Evolutionary conservation across 2,797 vertebrate species (phyloP), one percentile per base, ranked within the genome.

Genomic region (Cyprinodon diabolis): DNA sequence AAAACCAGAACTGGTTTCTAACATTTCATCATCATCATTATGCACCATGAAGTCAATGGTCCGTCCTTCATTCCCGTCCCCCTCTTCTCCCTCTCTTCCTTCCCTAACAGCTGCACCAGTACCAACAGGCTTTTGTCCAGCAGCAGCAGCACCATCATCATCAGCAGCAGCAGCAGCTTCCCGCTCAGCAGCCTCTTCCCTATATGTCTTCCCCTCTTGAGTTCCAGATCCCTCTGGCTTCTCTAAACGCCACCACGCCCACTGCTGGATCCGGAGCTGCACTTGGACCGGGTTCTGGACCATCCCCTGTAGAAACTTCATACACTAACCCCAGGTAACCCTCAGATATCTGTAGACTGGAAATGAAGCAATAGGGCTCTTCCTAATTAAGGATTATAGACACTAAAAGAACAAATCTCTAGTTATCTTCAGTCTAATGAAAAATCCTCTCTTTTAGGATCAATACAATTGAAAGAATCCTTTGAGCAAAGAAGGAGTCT

Each of bases 61-160:
- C 88, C 85, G 78, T 85, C 84, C 88, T 81, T 91, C 85, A 88
- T 86, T 75, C 85, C 84, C 80, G 79, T 49, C 80, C 82, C 77
- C 79, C 69, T 80, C 57, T 79, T 83, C 75, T 85, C 81, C 84
- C 80, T 81, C 74, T 80, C 69, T 78, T 69, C 80, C 79, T 56
- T 65, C 66, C 86, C 77, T 66, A 21, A 80, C 91, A 98, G 96
- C 90, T 97, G 94, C 97, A 98, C 85, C 97, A 97, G 69, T 98
- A 97, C 85, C 97, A 98, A 88, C 97, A 98, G 89, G 93, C 95
- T 69, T 95, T 98, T 89, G 85, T 95, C 69, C 96, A 96, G 72
- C 97, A 97, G 49, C 94, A 92, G 2, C 96, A 96, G 19, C 90
- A 94, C 2, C 86, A 92, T 37, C 88, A 95, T 0, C 57, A 57